Evolutionary conservation across 35 echinoderm and acorn worm species (phyloP).

Genomic region (Stichopus chloronotus): DNA sequence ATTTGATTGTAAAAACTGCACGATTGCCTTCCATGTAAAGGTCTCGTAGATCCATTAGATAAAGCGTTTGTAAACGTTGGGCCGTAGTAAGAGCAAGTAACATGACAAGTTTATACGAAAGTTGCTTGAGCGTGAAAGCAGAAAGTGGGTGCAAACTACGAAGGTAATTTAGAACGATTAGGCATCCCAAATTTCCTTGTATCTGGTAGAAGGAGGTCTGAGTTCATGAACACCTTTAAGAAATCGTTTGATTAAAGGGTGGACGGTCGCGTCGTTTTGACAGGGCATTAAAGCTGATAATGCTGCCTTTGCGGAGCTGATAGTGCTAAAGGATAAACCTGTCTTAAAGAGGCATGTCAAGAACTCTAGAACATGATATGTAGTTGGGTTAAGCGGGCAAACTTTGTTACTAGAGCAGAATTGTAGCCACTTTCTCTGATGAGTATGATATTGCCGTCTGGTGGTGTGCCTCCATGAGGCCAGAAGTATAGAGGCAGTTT

Average conservation of each 20-base stretch:
- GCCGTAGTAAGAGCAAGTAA: constrained; percentile 27
- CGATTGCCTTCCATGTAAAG: too few species aligned
- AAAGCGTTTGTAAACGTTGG: constrained; percentile 34
- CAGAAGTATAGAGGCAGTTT: constrained; percentile 36
- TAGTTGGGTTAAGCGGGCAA: constrained; percentile 6
- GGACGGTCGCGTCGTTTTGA: not conserved
- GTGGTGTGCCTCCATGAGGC: constrained; percentile 45
- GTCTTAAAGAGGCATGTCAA: constrained; percentile 23
- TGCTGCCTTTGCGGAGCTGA: constrained; percentile 32
- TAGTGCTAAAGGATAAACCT: constrained; percentile 20
- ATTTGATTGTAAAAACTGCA: too few species aligned
- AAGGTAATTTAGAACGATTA: not conserved
- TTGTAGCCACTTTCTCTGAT: constrained; percentile 39
- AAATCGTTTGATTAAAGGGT: constrained; percentile 34
- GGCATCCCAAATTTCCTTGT: constrained; percentile 56
- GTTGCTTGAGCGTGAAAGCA: constrained; percentile 55
- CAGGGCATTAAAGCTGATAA: not conserved
- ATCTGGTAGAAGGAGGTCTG: constrained; percentile 7
- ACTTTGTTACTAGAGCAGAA: constrained; percentile 46
- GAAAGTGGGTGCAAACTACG: not conserved
- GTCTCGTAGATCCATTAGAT: too few species aligned
- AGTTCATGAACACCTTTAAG: constrained; percentile 55
- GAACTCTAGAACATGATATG: constrained; percentile 43
- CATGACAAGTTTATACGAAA: constrained; percentile 44
- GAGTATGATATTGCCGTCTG: constrained; percentile 42